Evolutionary conservation across 1,140 invertebrate genomes (phyloP), one percentile per base, ranked within the genome.

Genomic region (Drosophila busckii): DNA sequence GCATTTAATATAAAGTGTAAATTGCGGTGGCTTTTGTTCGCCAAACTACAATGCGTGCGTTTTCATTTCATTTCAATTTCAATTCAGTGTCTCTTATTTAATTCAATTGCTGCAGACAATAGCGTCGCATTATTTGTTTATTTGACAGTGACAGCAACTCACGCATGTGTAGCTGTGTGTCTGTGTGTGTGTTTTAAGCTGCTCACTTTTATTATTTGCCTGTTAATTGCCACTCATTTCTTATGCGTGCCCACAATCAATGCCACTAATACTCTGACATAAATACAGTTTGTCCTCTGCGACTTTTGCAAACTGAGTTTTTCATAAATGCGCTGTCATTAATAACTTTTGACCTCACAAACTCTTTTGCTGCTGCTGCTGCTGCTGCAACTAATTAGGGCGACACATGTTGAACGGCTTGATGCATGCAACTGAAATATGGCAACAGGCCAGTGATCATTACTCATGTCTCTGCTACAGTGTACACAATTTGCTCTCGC

Each of bases 311-410:
- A 12, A 7, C 38, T 9, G 22, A 10, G 12, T n/a, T 23, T 32
- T 22, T 35, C 58, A 48, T 53, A 53, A 76, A 61, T 65, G 41
- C 13, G 2, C n/a, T 12, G 28, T 26, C 41, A 53, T 58, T 71
- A 63, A 29, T 56, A 42, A 41, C 25, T 50, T 3, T 26, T 16
- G 45, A 16, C 31, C 29, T 10, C 62, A 38, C 32, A 5, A 16
- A 4, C 19, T 15, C 6, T 23, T n/a, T 22, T 31, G 17, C 19
- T 6, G 19, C 37, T 3, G 16, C 12, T 45, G 34, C 42, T n/a
- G n/a, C n/a, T n/a, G n/a, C n/a, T n/a, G 62, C 17, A 62, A 63
- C 62, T 78, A 78, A 78, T 78, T 78, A 78, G 53, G 73, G 35
- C 67, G 48, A 59, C 70, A 76, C 62, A 78, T 78, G 71, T 58